Evolutionary conservation across 2,797 vertebrate genomes (phyloP).

Genomic region (Chelmon rostratus): DNA sequence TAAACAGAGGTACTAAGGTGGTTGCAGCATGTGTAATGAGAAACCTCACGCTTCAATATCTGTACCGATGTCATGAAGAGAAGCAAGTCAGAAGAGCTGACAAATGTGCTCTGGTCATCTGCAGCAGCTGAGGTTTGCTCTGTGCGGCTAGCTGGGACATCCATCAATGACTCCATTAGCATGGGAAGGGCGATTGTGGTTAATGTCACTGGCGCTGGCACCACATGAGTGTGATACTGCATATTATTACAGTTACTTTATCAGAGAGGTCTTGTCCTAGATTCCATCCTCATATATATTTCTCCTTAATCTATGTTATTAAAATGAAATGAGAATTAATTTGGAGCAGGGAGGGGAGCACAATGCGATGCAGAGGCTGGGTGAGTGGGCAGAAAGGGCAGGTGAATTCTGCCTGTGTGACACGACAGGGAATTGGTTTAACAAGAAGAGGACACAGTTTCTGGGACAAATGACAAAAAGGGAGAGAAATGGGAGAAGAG

Average conservation of each 20-base stretch:
- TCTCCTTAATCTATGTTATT: constrained; percentile 60
- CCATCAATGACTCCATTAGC: constrained; percentile 59
- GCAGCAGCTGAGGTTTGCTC: constrained; percentile 22
- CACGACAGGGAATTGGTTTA: constrained; percentile 18
- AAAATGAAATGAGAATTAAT: constrained; percentile 57
- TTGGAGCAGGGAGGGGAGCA: not conserved
- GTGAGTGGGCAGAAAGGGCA: constrained; percentile 8
- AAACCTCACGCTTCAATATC: constrained; percentile 46
- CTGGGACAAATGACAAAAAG: constrained; percentile 18
- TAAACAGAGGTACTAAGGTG: constrained; percentile 24
- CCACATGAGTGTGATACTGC: constrained; percentile 49
- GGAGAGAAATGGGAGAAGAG: constrained; percentile 23
- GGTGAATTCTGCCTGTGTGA: constrained; percentile 18
- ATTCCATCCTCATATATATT: constrained; percentile 58
- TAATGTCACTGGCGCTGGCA: constrained; percentile 26
- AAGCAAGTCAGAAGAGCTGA: constrained; percentile 52
- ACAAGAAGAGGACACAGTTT: constrained; percentile 7
- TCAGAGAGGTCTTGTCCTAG: constrained; percentile 39
- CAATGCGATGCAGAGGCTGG: not conserved
- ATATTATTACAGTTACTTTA: constrained; percentile 51
- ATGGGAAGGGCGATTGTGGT: constrained; percentile 34
- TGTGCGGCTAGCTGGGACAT: constrained; percentile 12
- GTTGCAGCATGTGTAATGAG: constrained; percentile 44
- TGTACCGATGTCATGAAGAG: constrained; percentile 22
- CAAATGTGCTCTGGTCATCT: constrained; percentile 33